Conservation (phyloP, 2,113 vertebrate genomes). For the Paradisaea rubra region DNA sequence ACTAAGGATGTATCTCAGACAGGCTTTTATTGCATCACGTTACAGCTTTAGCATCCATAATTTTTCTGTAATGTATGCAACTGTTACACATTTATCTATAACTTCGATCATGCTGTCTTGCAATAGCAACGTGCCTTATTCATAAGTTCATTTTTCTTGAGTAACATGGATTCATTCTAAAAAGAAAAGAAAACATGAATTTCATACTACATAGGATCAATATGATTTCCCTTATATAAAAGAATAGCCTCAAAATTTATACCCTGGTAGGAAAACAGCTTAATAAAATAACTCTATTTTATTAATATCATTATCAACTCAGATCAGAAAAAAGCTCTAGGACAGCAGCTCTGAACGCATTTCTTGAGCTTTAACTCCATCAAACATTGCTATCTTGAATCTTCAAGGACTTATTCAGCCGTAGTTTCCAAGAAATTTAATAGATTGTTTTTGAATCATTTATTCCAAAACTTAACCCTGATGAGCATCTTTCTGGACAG, state of each 20-base stretch:
- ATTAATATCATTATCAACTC: not conserved
- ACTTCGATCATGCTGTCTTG: not conserved
- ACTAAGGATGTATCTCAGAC: not conserved
- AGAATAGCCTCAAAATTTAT: not conserved
- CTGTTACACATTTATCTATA: not conserved
- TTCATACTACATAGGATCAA: not conserved
- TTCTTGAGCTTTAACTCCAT: not conserved
- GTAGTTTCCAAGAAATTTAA: not conserved
- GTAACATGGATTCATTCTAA: not conserved
- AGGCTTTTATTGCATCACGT: not conserved
- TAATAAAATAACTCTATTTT: not conserved
- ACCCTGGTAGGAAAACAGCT: not conserved
- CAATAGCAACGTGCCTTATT: not conserved
- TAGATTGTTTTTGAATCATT: not conserved
- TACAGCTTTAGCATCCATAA: not conserved
- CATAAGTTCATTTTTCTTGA: not conserved
- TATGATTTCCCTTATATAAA: not conserved
- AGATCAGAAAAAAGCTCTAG: not conserved
- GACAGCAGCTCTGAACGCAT: not conserved
- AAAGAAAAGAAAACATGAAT: not conserved
- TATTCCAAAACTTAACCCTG: not conserved
- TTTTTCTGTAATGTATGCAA: not conserved
- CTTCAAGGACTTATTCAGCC: not conserved
- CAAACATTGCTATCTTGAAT: not conserved
- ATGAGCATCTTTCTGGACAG: not conserved